These are phyloP conservation scores for Aegithalos caudatus DNA, from an alignment of 2,113 vertebrate genomes.

Conservation along the genomic window DNA sequence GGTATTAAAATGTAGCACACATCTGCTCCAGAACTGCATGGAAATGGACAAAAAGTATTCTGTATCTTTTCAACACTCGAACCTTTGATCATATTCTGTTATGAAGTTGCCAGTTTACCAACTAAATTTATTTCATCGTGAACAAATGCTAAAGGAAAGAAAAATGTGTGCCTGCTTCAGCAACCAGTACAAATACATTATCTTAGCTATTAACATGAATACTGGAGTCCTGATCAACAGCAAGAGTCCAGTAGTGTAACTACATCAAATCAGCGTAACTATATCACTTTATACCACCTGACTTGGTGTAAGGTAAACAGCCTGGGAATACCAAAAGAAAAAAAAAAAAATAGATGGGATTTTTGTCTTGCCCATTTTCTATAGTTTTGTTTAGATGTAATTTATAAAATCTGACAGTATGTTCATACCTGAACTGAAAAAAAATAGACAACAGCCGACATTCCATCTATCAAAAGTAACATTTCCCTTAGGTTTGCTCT, in stretches of 20 bases:
- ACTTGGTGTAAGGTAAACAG: background rate
- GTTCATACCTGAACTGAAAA: background rate
- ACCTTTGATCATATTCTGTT: background rate
- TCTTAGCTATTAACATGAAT: background rate
- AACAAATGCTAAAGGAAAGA: background rate
- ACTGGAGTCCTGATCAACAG: background rate
- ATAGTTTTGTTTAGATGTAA: background rate
- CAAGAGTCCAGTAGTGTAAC: background rate
- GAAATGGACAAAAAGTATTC: background rate
- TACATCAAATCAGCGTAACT: background rate
- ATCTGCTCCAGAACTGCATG: background rate
- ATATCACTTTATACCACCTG: background rate
- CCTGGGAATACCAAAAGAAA: background rate
- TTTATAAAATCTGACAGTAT: background rate
- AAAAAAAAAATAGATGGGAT: background rate
- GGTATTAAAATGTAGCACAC: background rate
- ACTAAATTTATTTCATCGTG: background rate
- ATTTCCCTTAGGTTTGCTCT: constrained; percentile 44
- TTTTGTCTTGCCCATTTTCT: background rate
- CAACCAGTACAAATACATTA: background rate
- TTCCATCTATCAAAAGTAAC: constrained; percentile 29
- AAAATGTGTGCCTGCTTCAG: background rate
- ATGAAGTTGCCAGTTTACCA: background rate
- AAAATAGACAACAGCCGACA: background rate
- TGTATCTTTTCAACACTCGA: background rate